Conservation (phyloP, 2,113 vertebrate species). For the Sprattus sprattus region DNA sequence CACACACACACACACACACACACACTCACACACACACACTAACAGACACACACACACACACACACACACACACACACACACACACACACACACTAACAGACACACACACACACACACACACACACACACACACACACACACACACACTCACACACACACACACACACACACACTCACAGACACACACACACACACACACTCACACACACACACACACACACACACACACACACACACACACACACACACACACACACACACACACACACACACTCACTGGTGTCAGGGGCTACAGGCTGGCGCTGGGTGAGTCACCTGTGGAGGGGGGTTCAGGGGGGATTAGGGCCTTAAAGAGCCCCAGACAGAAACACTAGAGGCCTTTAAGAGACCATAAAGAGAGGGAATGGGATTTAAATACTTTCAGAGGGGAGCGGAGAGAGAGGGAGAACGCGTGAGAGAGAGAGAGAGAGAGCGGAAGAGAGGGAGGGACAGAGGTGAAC, state of each 20-base stretch:
- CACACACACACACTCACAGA: neutral
- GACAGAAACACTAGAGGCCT: conserved; percentile 7
- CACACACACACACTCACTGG: neutral
- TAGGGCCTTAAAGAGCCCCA: neutral
- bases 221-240: neutral
- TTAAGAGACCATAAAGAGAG: neutral
- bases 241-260: neutral
- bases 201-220: neutral
- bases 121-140: neutral
- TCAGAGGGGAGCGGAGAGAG: conserved; percentile 6
- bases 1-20: neutral
- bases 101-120: neutral
- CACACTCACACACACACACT: neutral
- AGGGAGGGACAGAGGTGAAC: neutral
- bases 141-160: neutral
- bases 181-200: neutral
- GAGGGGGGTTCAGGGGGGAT: neutral
- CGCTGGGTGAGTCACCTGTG: neutral
- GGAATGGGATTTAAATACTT: neutral
- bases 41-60: no score
- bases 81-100: neutral
- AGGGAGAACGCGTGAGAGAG: no score
- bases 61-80: no score
- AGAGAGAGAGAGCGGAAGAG: no score
- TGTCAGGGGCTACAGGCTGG: no score